phyloP scores from a whole-genome alignment of 2,888 invertebrate species.

The Machimus atricapillus region DNA sequence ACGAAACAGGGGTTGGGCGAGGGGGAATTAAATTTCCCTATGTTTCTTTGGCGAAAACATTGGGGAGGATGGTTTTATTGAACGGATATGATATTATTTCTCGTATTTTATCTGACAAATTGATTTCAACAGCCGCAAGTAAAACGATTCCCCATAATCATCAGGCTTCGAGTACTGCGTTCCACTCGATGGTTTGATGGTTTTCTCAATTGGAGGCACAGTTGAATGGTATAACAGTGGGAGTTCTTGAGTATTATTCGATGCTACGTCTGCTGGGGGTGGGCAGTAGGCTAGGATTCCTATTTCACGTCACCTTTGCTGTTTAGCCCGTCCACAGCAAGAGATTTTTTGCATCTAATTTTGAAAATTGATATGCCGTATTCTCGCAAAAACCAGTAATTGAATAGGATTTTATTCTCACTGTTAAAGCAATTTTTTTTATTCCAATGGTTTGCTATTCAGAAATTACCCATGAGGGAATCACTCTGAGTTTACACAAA shows the following conservation, averaged over 20 bases:
- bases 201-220: conserved; percentile 17
- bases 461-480: not conserved
- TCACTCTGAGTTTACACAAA: too few relatives aligned
- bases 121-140: conserved; percentile 37
- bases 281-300: not conserved
- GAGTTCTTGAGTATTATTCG: not conserved
- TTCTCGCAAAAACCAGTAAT: not conserved
- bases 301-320: not conserved
- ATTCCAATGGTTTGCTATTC: not conserved
- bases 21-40: conserved; percentile 20
- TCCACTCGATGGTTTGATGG: conserved; percentile 16
- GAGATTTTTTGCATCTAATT: not conserved
- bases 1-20: not conserved
- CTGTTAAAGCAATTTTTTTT: not conserved
- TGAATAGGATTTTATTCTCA: not conserved
- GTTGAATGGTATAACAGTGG: conserved; percentile 6
- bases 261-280: not conserved
- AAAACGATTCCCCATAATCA: conserved; percentile 31
- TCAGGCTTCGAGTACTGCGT: not conserved
- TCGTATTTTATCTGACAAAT: conserved; percentile 30
- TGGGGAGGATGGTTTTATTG: not conserved
- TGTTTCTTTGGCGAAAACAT: not conserved
- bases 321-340: not conserved
- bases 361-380: not conserved
- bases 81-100: conserved; percentile 28